Conservation (phyloP, 2,888 invertebrate species). For the Acrobasis suavella region DNA sequence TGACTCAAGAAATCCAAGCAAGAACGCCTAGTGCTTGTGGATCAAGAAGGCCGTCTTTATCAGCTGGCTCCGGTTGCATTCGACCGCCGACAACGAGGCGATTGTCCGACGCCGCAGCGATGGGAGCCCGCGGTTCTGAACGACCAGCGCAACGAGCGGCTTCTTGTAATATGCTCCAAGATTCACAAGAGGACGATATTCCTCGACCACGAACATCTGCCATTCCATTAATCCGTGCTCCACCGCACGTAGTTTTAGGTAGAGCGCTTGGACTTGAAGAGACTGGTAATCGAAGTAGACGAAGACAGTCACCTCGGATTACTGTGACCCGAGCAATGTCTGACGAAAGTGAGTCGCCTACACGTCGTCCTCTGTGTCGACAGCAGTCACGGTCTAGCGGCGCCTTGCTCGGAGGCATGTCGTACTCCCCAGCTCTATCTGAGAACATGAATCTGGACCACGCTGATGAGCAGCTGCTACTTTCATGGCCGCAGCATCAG, state of each 20-base stretch:
- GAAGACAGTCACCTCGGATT: constrained; percentile 85
- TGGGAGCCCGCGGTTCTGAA: constrained; percentile 67
- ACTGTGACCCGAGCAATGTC: constrained; percentile 88
- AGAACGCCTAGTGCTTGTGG: constrained; percentile 90
- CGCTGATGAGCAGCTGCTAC: constrained; percentile 76
- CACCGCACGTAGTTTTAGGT: constrained; percentile 84
- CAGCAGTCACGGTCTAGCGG: constrained; percentile 77
- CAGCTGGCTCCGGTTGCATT: constrained; percentile 77
- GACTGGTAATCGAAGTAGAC: constrained; percentile 56
- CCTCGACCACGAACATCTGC: constrained; percentile 62
- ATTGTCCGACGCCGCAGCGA: constrained; percentile 71
- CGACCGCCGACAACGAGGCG: constrained; percentile 70
- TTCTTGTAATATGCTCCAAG: constrained; percentile 87
- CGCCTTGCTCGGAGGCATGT: constrained; percentile 71
- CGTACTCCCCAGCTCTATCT: constrained; percentile 73
- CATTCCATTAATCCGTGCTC: constrained; percentile 77
- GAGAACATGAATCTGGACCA: constrained; percentile 56
- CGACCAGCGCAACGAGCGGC: constrained; percentile 83
- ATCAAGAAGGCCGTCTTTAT: constrained; percentile 87
- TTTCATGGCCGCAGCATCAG: constrained; percentile 79
- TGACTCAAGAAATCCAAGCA: constrained; percentile 91
- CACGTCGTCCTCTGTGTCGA: constrained; percentile 72
- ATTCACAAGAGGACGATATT: constrained; percentile 77
- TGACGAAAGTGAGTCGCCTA: constrained; percentile 85
- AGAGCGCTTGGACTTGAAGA: constrained; percentile 82